Base-by-base conservation (phyloP, 2,113 vertebrate genomes). In the Callospermophilus lateralis region DNA sequence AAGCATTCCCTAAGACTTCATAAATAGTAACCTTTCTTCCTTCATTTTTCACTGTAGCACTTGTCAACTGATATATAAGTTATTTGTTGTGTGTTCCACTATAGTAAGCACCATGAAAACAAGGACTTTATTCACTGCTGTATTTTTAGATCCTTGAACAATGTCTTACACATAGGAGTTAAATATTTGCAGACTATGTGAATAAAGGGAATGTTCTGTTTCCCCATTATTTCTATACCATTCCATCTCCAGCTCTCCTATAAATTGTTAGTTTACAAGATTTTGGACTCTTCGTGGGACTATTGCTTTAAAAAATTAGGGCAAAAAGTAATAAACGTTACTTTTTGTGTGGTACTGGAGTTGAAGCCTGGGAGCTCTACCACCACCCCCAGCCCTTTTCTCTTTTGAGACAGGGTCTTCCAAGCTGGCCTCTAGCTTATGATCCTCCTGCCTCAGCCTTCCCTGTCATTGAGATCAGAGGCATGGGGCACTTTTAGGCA, bases 171-270 rank as follows among this genome's bases (percentile, higher is more conserved):
- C 6, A 79, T 58, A 90, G 53, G 65, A 55, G 37, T 24, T 55
- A 93, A 55, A 30, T 65, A 90, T 80, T 55, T 79, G 34, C 19
- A 79, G 30, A 76, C 32, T 77, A 48, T 67, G 74, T 58, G 30
- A 74, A 83, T 88, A 32, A 91, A 94, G 74, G 61, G 78, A 92
- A 92, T 74, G n/a, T 51, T 3, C 48, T 95, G 16, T 84, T 89
- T 84, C 39, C 76, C 34, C 76, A 37, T 39, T 45, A 30, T 74
- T 67, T 89, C 12, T 80, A 15, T 77, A 89, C 28, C 68, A n/a
- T 28, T 32, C 16, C 6, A 73, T 2, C 5, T 55, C 79, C 74
- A 84, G 22, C 77, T 77, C 70, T 90, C 67, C 61, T 68, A 77
- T 65, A 90, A 88, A 77, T n/a, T 53, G 19, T 80, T 93, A 34